phyloP scores from a whole-genome alignment of 2,113 vertebrate genomes.

The Pardalotus punctatus region DNA sequence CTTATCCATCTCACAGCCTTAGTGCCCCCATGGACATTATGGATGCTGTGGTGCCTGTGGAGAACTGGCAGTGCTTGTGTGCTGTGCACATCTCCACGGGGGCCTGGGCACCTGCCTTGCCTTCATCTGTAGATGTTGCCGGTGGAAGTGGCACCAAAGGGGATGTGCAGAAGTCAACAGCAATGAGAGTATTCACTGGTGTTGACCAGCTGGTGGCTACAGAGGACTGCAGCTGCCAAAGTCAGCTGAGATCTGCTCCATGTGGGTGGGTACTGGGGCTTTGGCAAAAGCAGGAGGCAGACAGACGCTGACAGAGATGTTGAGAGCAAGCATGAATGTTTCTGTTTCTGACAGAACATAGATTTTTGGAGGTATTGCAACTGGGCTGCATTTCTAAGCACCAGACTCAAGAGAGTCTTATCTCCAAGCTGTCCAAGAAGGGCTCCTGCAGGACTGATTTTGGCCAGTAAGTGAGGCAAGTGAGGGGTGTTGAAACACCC shows the following conservation, averaged over 20 bases:
- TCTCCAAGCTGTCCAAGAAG: background rate
- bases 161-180: background rate
- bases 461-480: background rate
- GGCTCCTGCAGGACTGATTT: background rate
- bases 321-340: background rate
- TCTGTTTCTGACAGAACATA: background rate
- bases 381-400: background rate
- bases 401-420: background rate
- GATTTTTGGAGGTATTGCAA: background rate
- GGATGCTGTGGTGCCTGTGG: too few species aligned
- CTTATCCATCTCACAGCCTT: background rate
- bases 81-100: fast-evolving
- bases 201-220: background rate
- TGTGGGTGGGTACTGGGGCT: background rate
- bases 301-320: background rate
- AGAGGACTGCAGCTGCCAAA: background rate
- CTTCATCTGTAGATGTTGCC: background rate
- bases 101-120: fast-evolving
- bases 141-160: background rate
- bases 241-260: fast-evolving
- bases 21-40: background rate
- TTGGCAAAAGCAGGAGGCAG: background rate
- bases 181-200: background rate
- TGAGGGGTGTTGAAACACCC: background rate
- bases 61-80: background rate